phyloP scores from a whole-genome alignment of 2,888 invertebrate species.

The Macaria notata region DNA sequence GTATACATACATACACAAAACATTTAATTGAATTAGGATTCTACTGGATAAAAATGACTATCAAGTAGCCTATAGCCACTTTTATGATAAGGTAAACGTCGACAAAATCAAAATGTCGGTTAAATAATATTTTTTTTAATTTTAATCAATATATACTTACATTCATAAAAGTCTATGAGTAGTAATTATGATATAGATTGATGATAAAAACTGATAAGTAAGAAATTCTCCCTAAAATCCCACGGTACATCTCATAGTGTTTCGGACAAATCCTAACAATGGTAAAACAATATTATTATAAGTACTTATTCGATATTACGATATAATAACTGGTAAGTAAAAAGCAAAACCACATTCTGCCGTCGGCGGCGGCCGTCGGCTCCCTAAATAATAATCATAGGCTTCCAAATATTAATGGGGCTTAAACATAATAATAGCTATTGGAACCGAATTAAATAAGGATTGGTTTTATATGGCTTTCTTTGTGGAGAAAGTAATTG shows the following conservation, averaged over 20 bases:
- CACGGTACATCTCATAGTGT: not conserved
- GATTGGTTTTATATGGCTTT: slow-evolving; percentile 24
- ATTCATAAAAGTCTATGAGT: no score
- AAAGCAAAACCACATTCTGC: slow-evolving; percentile 32
- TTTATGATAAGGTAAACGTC: no score
- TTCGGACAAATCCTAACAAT: slow-evolving; percentile 29
- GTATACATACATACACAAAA: no score
- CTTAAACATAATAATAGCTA: slow-evolving; percentile 44
- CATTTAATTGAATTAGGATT: no score
- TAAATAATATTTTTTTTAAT: no score
- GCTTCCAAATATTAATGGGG: slow-evolving; percentile 47
- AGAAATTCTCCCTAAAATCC: no score
- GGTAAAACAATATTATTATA: slow-evolving; percentile 37
- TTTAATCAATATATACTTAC: no score
- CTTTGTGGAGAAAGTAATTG: slow-evolving; percentile 16
- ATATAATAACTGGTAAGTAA: slow-evolving; percentile 30
- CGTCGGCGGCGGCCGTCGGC: slow-evolving; percentile 39
- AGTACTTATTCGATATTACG: slow-evolving; percentile 31
- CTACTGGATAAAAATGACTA: no score
- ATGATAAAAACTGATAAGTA: no score
- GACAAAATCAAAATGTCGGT: no score
- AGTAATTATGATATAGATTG: no score
- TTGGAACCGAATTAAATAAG: slow-evolving; percentile 40
- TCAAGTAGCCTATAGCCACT: no score
- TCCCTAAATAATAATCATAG: slow-evolving; percentile 57